Evolutionary conservation across 2,797 vertebrate species (phyloP), one percentile per base, ranked within the genome.

Genomic region (Menidia menidia): DNA sequence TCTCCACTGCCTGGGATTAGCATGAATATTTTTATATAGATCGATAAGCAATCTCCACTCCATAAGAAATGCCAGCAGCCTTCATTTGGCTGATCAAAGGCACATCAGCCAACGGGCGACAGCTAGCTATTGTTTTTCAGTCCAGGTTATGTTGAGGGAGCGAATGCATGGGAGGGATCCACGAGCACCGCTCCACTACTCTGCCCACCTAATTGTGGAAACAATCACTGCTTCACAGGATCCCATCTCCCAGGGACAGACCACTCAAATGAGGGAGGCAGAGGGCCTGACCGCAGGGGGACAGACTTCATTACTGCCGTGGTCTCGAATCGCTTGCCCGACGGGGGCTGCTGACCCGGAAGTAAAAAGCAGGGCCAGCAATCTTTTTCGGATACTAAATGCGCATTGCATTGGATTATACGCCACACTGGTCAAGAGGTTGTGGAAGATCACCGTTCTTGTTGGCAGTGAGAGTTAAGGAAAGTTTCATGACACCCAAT

Each of bases 11-110:
- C 91, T 60, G 83, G 94, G 97, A 99, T 99, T 99, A 98, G 96
- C 97, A 98, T 99, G 98, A 97, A 99, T 99, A 99, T 99, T 99
- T 98, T 99, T 95, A 99, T 99, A 99, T 97, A 99, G 97, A 99
- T 99, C 97, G 97, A 99, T 99, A 99, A 99, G 97, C 98, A 99
- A 99, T 99, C 98, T 99, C 97, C 98, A 97, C 96, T 95, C 97
- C 96, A 97, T 99, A 96, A 98, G 96, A 98, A 98, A 99, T 96
- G 97, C 96, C 97, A 97, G 96, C 96, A 96, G 96, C 96, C 96
- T 98, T 99, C 97, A 98, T 98, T 99, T 98, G 96, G 94, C 94
- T 97, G 97, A 98, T 99, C 97, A 98, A 98, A 99, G 97, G 93
- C 94, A 94, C 95, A 96, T 96, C 96, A 96, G 96, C 94, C 82